phyloP scores from a whole-genome alignment of 2,113 vertebrate species.

The Stegostoma tigrinum region DNA sequence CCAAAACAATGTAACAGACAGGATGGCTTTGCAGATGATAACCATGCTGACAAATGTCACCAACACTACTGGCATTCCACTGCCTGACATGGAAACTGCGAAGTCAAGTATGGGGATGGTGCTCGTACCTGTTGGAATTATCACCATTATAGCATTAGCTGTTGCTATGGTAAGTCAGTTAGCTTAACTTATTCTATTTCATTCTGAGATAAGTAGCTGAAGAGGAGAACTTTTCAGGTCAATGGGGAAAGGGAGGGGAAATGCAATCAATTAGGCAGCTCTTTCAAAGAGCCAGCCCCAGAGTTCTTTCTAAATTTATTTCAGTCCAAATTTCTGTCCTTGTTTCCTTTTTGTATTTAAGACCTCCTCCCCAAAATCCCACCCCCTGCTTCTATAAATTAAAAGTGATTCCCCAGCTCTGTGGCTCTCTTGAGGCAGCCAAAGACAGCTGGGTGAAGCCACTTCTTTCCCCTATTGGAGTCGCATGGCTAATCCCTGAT shows the following conservation, averaged over 20 bases:
- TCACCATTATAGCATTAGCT: constrained; percentile 83
- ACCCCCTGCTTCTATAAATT: not conserved
- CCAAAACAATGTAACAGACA: constrained; percentile 47
- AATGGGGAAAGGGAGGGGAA: not conserved
- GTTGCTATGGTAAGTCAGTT: constrained; percentile 75
- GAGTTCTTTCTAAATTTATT: no score
- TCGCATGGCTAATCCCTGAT: not conserved
- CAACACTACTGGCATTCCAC: constrained; percentile 73
- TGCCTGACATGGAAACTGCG: constrained; percentile 58
- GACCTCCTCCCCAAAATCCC: no score
- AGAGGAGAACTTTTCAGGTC: not conserved
- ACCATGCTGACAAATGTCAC: constrained; percentile 68
- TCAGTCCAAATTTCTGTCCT: no score
- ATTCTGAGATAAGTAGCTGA: not conserved
- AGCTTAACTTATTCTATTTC: not conserved
- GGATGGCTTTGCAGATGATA: constrained; percentile 52
- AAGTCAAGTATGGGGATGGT: constrained; percentile 70
- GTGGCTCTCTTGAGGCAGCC: not conserved
- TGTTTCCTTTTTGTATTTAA: not conserved
- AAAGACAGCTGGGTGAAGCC: not conserved
- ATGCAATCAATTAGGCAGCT: not conserved
- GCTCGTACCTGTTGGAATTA: constrained; percentile 85
- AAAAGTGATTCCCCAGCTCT: not conserved
- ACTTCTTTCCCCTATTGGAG: not conserved
- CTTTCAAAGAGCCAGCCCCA: not conserved